A percentile compares a stretch with the other conserved stretches of the same genome.
Evolutionary conservation across 2,113 vertebrate species (phyloP).

Genomic region (Antigone vipio): DNA sequence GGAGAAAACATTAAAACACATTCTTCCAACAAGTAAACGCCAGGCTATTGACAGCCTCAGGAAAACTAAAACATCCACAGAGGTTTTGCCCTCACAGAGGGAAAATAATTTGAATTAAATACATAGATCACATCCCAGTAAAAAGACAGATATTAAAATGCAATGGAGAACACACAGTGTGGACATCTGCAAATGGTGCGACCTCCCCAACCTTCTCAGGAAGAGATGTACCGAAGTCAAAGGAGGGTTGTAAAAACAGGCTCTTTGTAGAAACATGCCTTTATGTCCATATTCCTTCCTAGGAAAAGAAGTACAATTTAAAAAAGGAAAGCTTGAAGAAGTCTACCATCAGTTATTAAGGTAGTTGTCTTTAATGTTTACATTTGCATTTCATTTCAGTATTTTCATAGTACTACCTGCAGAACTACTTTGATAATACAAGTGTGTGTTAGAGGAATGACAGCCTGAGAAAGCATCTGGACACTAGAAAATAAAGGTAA

Average conservation of each 20-base stretch:
- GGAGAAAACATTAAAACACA: background rate
- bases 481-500: background rate
- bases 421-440: background rate
- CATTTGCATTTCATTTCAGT: conserved; percentile 19
- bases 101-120: background rate
- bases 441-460: background rate
- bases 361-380: background rate
- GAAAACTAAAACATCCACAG: background rate
- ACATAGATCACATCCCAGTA: background rate
- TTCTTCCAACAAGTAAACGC: background rate
- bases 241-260: background rate
- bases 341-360: background rate
- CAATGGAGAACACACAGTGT: fast-evolving
- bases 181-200: background rate
- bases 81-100: background rate
- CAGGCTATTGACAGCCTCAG: background rate
- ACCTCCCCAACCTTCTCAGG: background rate
- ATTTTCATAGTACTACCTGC: background rate
- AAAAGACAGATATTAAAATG: background rate
- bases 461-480: background rate
- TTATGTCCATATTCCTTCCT: background rate
- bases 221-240: background rate
- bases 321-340: background rate
- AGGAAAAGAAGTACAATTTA: background rate
- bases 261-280: background rate